Evolutionary conservation across 2,797 vertebrate genomes (phyloP).

Genomic region (Microctenopoma stevenorrisi): DNA sequence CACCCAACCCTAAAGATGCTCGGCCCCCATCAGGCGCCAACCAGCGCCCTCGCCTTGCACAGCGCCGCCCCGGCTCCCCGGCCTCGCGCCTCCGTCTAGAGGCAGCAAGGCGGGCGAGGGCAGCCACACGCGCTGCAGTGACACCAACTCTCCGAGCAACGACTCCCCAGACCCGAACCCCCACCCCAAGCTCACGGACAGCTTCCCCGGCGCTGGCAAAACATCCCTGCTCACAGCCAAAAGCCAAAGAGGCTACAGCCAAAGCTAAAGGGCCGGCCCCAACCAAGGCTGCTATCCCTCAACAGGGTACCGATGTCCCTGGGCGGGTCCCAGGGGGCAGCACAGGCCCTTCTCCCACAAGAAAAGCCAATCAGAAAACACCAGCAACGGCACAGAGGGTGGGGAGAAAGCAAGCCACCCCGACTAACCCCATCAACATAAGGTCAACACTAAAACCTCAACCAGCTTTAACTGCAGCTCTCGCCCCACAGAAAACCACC

Average conservation of each 20-base stretch:
- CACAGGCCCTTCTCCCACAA: slow-evolving; percentile 72
- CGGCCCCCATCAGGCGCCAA: slow-evolving; percentile 57
- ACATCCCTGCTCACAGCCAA: slow-evolving; percentile 23
- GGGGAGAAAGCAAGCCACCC: slow-evolving; percentile 38
- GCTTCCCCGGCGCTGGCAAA: slow-evolving; percentile 48
- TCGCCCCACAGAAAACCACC: slow-evolving; percentile 36
- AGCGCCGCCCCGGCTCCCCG: slow-evolving; percentile 74
- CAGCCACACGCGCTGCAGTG: slow-evolving; percentile 10
- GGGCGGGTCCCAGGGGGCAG: slow-evolving; percentile 64
- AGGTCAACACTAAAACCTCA: slow-evolving; percentile 48
- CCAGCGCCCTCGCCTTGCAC: slow-evolving; percentile 69
- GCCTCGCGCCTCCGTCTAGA: slow-evolving; percentile 74
- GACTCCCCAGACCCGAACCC: slow-evolving; percentile 33
- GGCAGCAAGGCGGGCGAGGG: slow-evolving; percentile 50
- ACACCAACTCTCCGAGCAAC: slow-evolving; percentile 6
- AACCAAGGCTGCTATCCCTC: slow-evolving; percentile 29
- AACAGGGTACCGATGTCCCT: slow-evolving; percentile 27
- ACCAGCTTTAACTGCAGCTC: neutral
- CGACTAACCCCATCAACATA: slow-evolving; percentile 45
- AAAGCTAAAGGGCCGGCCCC: slow-evolving; percentile 54
- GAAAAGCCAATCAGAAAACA: slow-evolving; percentile 83
- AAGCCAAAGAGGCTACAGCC: slow-evolving; percentile 49
- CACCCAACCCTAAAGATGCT: slow-evolving; percentile 42
- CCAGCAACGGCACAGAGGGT: slow-evolving; percentile 43
- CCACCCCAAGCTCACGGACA: slow-evolving; percentile 49